Evolutionary conservation across 2,113 vertebrate species (phyloP).

Genomic region (Hipposideros armiger): DNA sequence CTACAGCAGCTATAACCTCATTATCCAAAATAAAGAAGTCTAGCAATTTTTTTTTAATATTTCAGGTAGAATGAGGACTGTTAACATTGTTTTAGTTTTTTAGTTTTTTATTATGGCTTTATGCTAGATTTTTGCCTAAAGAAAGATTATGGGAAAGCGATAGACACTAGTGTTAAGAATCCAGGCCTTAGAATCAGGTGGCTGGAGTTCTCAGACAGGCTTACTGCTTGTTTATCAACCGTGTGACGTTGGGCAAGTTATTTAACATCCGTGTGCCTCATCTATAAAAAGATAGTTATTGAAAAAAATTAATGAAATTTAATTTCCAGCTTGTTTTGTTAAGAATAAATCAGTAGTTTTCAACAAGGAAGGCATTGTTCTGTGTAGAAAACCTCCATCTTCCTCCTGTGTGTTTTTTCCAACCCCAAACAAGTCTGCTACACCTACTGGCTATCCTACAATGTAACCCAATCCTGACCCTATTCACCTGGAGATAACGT

Average conservation of each 20-base stretch:
- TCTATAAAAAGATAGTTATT: neutral
- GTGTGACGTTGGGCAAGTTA: neutral
- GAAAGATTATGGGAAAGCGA: neutral
- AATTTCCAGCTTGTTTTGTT: neutral
- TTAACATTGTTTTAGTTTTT: neutral
- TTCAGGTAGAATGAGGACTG: neutral
- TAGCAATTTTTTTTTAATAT: neutral
- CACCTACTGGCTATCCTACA: neutral
- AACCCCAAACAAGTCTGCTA: neutral
- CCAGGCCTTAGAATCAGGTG: neutral
- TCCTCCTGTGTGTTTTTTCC: neutral
- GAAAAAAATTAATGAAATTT: neutral
- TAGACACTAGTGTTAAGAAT: neutral
- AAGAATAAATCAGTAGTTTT: neutral
- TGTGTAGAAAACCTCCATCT: neutral
- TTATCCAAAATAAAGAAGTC: conserved; percentile 45
- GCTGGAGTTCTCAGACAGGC: neutral
- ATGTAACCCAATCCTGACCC: neutral
- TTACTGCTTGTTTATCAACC: neutral
- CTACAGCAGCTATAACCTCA: neutral
- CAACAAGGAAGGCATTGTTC: neutral
- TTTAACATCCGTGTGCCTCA: neutral
- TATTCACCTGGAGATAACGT: neutral
- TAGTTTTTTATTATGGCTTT: neutral
- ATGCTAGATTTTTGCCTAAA: neutral